phyloP scores from a whole-genome alignment of 2,888 invertebrate genomes.

The Gastracanthus pulcherrimus region DNA sequence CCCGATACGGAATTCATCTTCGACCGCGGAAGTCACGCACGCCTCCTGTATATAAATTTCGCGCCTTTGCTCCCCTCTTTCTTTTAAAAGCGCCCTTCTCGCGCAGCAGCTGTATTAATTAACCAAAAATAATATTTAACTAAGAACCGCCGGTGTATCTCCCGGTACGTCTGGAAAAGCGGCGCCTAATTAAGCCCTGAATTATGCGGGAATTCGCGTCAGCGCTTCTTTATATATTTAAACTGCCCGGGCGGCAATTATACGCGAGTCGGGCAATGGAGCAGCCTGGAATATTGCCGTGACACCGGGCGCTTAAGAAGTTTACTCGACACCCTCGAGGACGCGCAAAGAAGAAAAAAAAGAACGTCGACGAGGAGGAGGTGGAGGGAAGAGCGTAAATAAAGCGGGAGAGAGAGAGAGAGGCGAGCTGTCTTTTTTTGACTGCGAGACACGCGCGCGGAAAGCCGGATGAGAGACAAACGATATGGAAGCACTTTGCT shows the following conservation, averaged over 20 bases:
- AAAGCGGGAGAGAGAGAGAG: too few species aligned
- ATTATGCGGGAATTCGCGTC: constrained; percentile 15
- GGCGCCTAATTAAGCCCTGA: neutral
- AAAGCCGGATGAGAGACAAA: neutral
- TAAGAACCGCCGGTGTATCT: neutral
- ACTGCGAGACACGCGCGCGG: too few species aligned
- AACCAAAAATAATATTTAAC: neutral
- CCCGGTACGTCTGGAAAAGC: neutral
- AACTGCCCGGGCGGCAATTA: neutral
- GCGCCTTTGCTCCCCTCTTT: neutral
- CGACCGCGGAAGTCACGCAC: neutral
- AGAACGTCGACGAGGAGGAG: too few species aligned
- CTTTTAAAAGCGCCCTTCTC: neutral
- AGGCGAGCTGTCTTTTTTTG: too few species aligned
- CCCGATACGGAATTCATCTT: constrained; percentile 33
- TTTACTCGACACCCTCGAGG: neutral
- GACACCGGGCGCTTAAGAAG: neutral
- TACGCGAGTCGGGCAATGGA: neutral
- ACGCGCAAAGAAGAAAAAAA: too few species aligned
- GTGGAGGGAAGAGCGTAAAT: too few species aligned
- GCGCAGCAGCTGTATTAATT: neutral
- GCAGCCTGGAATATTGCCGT: neutral
- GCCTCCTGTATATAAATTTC: constrained; percentile 1
- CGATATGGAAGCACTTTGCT: neutral
- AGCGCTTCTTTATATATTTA: neutral